Evolutionary conservation across 2,888 invertebrate species (phyloP).

Genomic region (Hirtodrosophila confusa): DNA sequence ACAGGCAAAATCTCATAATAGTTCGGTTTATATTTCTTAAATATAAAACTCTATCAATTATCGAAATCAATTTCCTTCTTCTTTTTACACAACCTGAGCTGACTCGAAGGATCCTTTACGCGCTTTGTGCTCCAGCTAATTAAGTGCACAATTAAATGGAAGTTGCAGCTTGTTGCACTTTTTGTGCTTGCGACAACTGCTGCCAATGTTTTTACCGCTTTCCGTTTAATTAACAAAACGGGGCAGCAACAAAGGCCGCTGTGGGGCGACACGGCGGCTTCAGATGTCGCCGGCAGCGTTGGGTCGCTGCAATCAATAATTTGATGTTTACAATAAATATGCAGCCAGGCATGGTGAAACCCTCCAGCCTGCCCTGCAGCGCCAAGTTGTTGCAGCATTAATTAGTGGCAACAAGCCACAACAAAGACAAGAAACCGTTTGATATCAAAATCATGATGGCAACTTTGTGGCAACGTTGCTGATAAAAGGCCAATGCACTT

Average conservation of each 20-base stretch:
- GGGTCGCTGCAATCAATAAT: constrained; percentile 67
- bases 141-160: constrained; percentile 55
- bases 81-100: not conserved
- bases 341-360: constrained; percentile 13
- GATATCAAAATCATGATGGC: constrained; percentile 44
- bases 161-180: constrained; percentile 42
- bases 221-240: constrained; percentile 58
- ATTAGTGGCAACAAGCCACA: constrained; percentile 61
- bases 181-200: constrained; percentile 7
- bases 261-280: constrained; percentile 22
- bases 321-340: constrained; percentile 68
- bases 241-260: constrained; percentile 13
- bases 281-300: constrained; percentile 20
- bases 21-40: not conserved
- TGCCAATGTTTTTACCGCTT: constrained; percentile 1
- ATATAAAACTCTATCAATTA: not conserved
- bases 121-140: constrained; percentile 40
- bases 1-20: too few relatives aligned
- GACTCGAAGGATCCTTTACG: not conserved
- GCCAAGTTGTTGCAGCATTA: constrained; percentile 35
- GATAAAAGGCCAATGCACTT: constrained; percentile 66
- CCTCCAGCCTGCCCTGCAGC: not conserved
- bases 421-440: constrained; percentile 57
- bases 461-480: constrained; percentile 11
- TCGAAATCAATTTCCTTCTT: not conserved